Evolutionary conservation across 2,797 vertebrate species (phyloP), one percentile per base, ranked within the genome.

Genomic region (Cuniculus paca): DNA sequence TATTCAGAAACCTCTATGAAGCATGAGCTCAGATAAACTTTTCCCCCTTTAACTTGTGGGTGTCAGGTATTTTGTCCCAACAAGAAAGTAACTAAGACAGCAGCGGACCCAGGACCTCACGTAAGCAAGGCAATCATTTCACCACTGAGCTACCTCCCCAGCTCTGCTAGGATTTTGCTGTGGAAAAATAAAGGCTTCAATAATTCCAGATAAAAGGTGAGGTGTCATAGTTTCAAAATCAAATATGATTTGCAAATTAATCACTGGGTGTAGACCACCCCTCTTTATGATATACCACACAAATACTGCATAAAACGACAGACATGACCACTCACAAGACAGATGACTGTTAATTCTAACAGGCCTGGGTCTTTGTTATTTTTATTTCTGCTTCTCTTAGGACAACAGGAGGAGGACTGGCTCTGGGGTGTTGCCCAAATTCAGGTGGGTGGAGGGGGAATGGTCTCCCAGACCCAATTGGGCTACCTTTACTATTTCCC

Each of bases 201-300:
- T 72, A 72, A 22, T 39, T 39, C 68, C 39, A 42, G 39, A 9
- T 72, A 42, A 72, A 65, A 42, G 36, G 20, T 72, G 36, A 72
- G 5, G 36, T 42, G 36, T 72, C 36, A 90, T 10, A 50, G 54
- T 70, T 65, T 95, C 80, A 89, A 82, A 91, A 86, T 83, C 80
- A 92, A 77, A 11, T 74, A 63, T n/a, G 77, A 72, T 52, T 82
- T 85, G 31, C 24, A 78, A 82, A 63, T 28, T 39, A 86, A 82
- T 70, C 45, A 61, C 45, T 84, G 48, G 54, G n/a, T 26, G 60
- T 2, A 24, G 54, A 72, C 1, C 65, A 68, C 3, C 60, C 10
- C 6, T 78, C 68, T 77, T 60, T 19, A 63, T 52, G 85, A 70
- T 16, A 70, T 0, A 42, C 34, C 17, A 68, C 13, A 79, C 3